phyloP scores from a whole-genome alignment of 2,888 invertebrate species.

The Amphipoea lucens region DNA sequence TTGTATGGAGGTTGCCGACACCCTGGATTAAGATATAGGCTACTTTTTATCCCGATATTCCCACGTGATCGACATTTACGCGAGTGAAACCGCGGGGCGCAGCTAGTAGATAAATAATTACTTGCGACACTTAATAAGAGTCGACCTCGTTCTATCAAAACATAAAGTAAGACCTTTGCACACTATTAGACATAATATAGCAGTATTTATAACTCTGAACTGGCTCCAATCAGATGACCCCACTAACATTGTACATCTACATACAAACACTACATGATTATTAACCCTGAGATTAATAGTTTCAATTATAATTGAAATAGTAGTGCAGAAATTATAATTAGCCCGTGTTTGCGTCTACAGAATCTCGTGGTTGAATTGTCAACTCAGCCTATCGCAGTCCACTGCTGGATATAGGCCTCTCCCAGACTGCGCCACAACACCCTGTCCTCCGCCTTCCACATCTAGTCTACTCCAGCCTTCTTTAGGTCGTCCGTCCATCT shows the following conservation, averaged over 20 bases:
- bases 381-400: not conserved
- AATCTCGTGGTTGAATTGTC: not conserved
- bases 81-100: too few species aligned
- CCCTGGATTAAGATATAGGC: too few species aligned
- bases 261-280: constrained; percentile 10
- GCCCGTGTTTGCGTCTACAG: not conserved
- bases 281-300: constrained; percentile 44
- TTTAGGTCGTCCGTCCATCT: too few species aligned
- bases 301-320: constrained; percentile 17
- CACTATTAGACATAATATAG: constrained; percentile 62
- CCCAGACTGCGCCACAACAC: not conserved
- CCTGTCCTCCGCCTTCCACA: too few species aligned
- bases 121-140: constrained; percentile 35
- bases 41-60: too few species aligned
- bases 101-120: too few species aligned
- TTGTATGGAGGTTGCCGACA: too few species aligned
- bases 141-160: constrained; percentile 50
- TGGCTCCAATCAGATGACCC: constrained; percentile 60
- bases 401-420: not conserved
- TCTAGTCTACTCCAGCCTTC: too few species aligned
- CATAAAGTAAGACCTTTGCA: constrained; percentile 59
- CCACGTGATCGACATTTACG: too few species aligned
- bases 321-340: constrained; percentile 4
- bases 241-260: constrained; percentile 17
- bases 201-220: constrained; percentile 52